Evolutionary conservation across 2,888 invertebrate species (phyloP).

Genomic region (Aradus depressus): DNA sequence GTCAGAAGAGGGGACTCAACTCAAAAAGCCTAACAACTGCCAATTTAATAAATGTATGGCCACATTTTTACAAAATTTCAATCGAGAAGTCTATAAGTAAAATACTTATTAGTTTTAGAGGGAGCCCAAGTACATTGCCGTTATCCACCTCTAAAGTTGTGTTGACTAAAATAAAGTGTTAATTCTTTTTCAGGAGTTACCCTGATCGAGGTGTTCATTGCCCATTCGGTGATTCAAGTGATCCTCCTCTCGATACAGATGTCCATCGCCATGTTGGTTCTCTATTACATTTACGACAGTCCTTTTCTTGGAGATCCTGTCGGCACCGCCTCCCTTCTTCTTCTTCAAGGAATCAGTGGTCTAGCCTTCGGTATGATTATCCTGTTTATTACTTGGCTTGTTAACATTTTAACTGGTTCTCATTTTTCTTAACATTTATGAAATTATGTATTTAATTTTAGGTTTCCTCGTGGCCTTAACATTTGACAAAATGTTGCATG

Average conservation of each 20-base stretch:
- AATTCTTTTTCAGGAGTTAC: conserved; percentile 26
- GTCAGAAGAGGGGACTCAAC: too few species aligned
- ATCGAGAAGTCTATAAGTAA: too few species aligned
- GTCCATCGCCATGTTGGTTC: conserved; percentile 31
- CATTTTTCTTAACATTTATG: not conserved
- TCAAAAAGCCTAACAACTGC: too few species aligned
- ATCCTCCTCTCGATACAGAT: conserved; percentile 32
- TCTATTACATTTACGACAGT: conserved; percentile 32
- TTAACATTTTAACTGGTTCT: not conserved
- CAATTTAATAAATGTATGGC: too few species aligned
- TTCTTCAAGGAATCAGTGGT: conserved; percentile 32
- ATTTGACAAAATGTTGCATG: conserved; percentile 27
- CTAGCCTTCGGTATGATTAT: conserved; percentile 32
- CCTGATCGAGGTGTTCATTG: conserved; percentile 29
- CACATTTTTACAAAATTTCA: too few species aligned
- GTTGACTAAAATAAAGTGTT: too few species aligned
- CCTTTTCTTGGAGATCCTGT: conserved; percentile 30
- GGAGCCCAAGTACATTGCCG: too few species aligned
- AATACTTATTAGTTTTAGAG: too few species aligned
- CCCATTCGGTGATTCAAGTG: conserved; percentile 32
- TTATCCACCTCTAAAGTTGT: too few species aligned
- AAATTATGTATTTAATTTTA: conserved; percentile 8
- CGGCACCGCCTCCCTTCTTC: conserved; percentile 27
- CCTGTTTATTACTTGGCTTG: not conserved
- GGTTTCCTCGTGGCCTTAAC: conserved; percentile 29